Percentiles rank a stretch among this genome's conserved stretches.
phyloP scores from a whole-genome alignment of 2,113 vertebrate genomes.

The Pollimyrus isidori region DNA sequence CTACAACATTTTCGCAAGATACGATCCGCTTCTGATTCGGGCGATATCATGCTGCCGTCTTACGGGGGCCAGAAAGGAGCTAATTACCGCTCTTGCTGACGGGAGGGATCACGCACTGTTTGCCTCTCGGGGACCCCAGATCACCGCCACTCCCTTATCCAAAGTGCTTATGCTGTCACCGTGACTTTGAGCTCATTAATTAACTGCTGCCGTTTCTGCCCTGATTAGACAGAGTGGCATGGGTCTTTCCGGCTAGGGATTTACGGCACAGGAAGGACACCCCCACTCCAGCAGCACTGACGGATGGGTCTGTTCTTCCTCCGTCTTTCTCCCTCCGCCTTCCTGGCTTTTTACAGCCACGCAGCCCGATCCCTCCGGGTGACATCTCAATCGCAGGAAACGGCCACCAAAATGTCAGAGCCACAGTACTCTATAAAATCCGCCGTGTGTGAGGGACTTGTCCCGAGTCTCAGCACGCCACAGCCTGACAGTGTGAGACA shows the following conservation, averaged over 20 bases:
- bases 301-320: slow-evolving; percentile 18
- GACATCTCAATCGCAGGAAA: slow-evolving; percentile 25
- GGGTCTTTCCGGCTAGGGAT: neutral
- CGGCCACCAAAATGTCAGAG: neutral
- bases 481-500: neutral
- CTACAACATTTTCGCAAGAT: neutral
- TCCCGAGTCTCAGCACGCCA: neutral
- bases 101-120: slow-evolving; percentile 11
- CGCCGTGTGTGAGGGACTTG: neutral
- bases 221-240: slow-evolving; percentile 12
- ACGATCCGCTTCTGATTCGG: slow-evolving; percentile 17
- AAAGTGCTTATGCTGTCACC: slow-evolving; percentile 28
- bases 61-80: slow-evolving; percentile 17
- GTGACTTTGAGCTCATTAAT: slow-evolving; percentile 29
- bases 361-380: slow-evolving; percentile 24
- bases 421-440: neutral
- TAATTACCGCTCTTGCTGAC: slow-evolving; percentile 31
- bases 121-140: slow-evolving; percentile 15
- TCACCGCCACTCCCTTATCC: slow-evolving; percentile 29
- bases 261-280: neutral
- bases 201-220: slow-evolving; percentile 7
- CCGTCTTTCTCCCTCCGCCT: neutral
- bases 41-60: neutral
- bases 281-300: slow-evolving; percentile 16
- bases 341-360: neutral